A percentile compares a stretch with the other conserved stretches of the same genome.
Evolutionary conservation across 2,888 invertebrate genomes (phyloP).

Genomic region (Aporophyla lueneburgensis): DNA sequence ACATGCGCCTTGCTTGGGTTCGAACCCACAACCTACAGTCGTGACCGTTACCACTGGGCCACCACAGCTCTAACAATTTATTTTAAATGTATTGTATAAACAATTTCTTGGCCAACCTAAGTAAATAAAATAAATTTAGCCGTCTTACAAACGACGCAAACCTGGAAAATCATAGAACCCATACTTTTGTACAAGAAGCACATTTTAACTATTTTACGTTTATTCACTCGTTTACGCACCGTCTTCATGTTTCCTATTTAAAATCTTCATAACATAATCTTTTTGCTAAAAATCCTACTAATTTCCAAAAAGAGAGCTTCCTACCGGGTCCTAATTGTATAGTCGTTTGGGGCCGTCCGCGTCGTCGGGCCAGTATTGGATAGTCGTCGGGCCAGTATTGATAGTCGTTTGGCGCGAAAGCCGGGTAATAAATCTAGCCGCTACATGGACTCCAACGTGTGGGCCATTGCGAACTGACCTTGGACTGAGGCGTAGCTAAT

Average conservation of each 20-base stretch:
- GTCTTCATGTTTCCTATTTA: not conserved
- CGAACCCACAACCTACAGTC: too few species aligned
- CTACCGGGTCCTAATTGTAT: slow-evolving; percentile 31
- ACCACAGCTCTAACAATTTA: too few species aligned
- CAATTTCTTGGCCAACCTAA: not conserved
- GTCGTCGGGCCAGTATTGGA: too few species aligned
- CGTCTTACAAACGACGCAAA: not conserved
- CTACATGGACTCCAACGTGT: slow-evolving; percentile 21
- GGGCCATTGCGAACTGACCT: slow-evolving; percentile 22
- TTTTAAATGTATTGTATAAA: not conserved
- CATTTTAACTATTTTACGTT: too few species aligned
- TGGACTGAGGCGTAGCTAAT: not conserved
- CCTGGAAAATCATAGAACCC: not conserved
- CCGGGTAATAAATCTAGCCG: slow-evolving; percentile 47
- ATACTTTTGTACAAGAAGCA: not conserved
- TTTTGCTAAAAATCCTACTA: not conserved
- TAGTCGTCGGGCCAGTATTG: slow-evolving; percentile 30
- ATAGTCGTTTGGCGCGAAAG: slow-evolving; percentile 31
- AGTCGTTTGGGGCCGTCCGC: too few species aligned
- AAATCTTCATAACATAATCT: too few species aligned
- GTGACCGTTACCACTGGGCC: too few species aligned
- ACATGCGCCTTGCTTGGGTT: too few species aligned
- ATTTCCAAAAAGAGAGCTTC: not conserved
- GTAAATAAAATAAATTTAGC: not conserved
- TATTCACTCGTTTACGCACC: not conserved